These are phyloP conservation scores for Saguinus midas DNA, from an alignment of 2,113 vertebrate species.

Conservation along the genomic window DNA sequence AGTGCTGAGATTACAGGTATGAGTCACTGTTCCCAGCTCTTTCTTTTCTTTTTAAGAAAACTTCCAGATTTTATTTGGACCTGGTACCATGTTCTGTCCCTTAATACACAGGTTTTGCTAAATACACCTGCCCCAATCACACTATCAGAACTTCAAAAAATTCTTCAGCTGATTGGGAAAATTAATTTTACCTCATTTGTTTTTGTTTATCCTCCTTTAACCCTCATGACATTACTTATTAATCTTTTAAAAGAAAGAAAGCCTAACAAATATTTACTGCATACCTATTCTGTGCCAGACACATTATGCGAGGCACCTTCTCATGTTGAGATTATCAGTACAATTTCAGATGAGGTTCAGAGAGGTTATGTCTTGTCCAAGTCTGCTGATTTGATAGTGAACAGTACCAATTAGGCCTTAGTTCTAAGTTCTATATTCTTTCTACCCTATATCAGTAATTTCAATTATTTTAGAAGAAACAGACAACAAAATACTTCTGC, in stretches of 20 bases:
- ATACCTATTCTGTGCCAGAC: not conserved
- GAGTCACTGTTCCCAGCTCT: too few species aligned
- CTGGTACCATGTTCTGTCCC: not conserved
- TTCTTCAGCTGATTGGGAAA: not conserved
- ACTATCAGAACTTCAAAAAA: not conserved
- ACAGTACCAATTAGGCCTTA: not conserved
- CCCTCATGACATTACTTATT: not conserved
- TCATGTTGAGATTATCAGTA: not conserved
- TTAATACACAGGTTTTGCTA: not conserved
- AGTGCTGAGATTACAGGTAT: too few species aligned
- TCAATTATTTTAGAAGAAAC: constrained; percentile 29
- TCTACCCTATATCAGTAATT: not conserved
- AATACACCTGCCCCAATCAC: not conserved
- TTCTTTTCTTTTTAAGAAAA: not conserved
- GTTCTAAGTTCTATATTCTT: not conserved
- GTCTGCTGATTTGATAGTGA: not conserved
- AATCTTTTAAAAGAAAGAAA: not conserved
- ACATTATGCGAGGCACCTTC: not conserved
- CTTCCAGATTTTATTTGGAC: not conserved
- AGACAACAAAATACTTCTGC: not conserved
- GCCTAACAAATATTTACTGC: not conserved
- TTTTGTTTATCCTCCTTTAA: not conserved
- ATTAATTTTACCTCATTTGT: not conserved
- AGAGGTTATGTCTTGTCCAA: not conserved
- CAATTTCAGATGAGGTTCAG: not conserved